Base-by-base conservation (phyloP, 2,113 vertebrate species). In the Apeltes quadracus region DNA sequence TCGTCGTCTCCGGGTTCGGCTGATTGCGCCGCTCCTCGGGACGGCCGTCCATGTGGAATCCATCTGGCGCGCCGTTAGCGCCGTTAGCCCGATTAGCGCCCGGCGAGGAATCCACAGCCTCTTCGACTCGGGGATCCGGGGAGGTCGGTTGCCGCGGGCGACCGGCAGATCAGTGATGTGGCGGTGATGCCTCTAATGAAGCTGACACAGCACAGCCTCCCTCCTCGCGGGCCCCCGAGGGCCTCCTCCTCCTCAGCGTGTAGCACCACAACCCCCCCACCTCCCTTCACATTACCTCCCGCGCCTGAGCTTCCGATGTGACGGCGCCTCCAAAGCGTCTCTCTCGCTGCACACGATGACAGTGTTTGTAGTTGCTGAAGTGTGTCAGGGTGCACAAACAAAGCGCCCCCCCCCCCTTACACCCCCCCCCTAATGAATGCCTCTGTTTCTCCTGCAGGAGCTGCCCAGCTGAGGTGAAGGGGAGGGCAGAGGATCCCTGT, bases 121-220 rank as follows among this genome's bases (percentile, higher is more conserved):
- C 66, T 78, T 81, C 64, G 38, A 75, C 82, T 57, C 43, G 81
- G 68, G 81, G 58, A 85, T 84, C 75, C 70, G 18, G 18, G 82
- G 84, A 86, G 81, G 87, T 84, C 72, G 67, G 81, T 78, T 79
- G 93, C 91, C 86, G 75, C 68, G 65, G 91, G 91, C 90, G 85
- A 91, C 77, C 87, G 75, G 76, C 87, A 76, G 85, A 90, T 89
- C 89, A 89, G 86, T 86, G 88, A 92, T 91, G 90, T 93, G 92
- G 89, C 84, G 88, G 79, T 88, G 89, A 92, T 92, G 91, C 85
- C 92, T 92, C 90, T 91, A 93, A 93, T 92, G 92, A 93, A 92
- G 92, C 92, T 94, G 92, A 92, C 90, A 92, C 87, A 87, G 90
- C 90, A 89, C 89, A 91, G 91, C 88, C 89, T 90, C 81, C 81